Evolutionary conservation across 2,888 invertebrate genomes (phyloP), one percentile per base, ranked within the genome.

Genomic region (Pheosia tremula): DNA sequence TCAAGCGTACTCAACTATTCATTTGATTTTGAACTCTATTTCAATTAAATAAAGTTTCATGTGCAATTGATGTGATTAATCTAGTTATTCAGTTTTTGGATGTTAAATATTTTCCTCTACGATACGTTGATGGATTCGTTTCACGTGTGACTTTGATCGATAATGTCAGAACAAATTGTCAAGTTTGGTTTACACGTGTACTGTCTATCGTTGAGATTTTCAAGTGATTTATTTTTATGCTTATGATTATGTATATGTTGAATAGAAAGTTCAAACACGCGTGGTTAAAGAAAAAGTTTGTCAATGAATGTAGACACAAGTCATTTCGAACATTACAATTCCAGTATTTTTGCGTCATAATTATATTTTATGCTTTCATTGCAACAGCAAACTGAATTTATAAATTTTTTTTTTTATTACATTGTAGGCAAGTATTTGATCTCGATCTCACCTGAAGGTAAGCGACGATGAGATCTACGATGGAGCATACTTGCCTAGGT

Each of bases 121-220:
- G 38, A 37, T 11, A 37, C 53, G 9, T 36, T 37, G 53, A 53
- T 53, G 53, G 53, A 53, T 53, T 53, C 37, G 11, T 37, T 37
- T 37, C 37, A 37, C 53, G 53, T 53, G 36, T 37, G 37, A 11
- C 37, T 37, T 37, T 53, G 53, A 53, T 53, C 53, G 53, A 53
- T 37, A 24, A 53, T 53, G 36, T 11, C 11, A 53, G 37, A 5
- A 53, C 53, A 53, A 53, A 53, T 38, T 37, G 53, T 1, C 37
- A 53, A 37, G 37, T 53, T 37, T 37, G 53, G 37, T 53, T 50
- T 37, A 53, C 53, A 53, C 53, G 53, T 37, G 53, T 37, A 53
- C 1, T 53, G 5, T 36, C 1, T 50, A 24, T 11, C 53, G 37
- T 53, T 9, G 50, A 24, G 50, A 37, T 3, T 50, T 13, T 53